Evolutionary conservation across 2,113 vertebrate species (phyloP).

Genomic region (Forbesichthys papilliferus): DNA sequence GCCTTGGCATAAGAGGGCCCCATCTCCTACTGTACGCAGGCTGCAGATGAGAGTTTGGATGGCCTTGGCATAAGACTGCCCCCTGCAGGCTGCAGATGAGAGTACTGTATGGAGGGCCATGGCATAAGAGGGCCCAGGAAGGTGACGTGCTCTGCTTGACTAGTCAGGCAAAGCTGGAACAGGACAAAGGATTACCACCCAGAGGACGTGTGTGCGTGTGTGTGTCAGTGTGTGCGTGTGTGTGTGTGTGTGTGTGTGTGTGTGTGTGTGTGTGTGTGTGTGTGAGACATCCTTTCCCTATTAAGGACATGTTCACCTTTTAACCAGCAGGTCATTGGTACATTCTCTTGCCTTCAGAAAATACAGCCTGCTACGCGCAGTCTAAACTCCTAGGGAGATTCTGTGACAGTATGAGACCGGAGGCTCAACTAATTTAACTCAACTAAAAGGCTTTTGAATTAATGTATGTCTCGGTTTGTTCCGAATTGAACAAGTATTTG

Average conservation of each 20-base stretch:
- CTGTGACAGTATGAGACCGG: too few species aligned
- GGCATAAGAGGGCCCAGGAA: slow-evolving; percentile 64
- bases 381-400: background rate
- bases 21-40: too few species aligned
- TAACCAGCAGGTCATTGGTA: slow-evolving; percentile 39
- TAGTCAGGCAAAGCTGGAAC: slow-evolving; percentile 60
- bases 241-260: slow-evolving; percentile 2
- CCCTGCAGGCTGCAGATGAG: slow-evolving; percentile 30
- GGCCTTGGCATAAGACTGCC: slow-evolving; percentile 4
- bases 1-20: slow-evolving; percentile 55
- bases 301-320: slow-evolving; percentile 43
- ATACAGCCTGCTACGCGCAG: background rate
- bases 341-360: slow-evolving; percentile 30
- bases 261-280: background rate
- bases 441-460: too few species aligned
- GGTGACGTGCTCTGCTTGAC: slow-evolving; percentile 68
- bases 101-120: slow-evolving; percentile 25
- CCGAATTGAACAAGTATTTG: too few species aligned
- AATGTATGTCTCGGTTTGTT: too few species aligned
- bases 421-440: too few species aligned
- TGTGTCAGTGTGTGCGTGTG: background rate
- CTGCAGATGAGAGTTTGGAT: background rate
- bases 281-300: slow-evolving; percentile 37
- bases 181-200: slow-evolving; percentile 66
- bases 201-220: slow-evolving; percentile 32